A percentile compares a stretch with the other conserved stretches of the same genome.
phyloP scores from a whole-genome alignment of 2,797 vertebrate genomes.

The Synanceia verrucosa region DNA sequence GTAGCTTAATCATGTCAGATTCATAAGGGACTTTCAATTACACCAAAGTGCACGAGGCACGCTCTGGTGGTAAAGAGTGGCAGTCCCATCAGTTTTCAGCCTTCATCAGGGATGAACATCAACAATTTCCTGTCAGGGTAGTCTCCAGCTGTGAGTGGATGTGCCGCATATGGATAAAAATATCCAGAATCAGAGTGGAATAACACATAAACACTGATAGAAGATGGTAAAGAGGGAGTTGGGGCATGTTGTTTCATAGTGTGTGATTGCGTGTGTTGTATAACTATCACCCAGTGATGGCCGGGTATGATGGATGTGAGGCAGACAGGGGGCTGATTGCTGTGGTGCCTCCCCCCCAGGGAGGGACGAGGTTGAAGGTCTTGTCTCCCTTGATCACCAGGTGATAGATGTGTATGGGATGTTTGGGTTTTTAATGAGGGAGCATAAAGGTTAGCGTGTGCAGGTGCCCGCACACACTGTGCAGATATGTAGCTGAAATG shows the following conservation, averaged over 20 bases:
- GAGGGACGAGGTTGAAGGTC: conserved; percentile 56
- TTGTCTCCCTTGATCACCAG: conserved; percentile 45
- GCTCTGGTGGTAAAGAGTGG: neutral
- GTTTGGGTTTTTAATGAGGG: conserved; percentile 56
- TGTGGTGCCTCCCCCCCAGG: conserved; percentile 4
- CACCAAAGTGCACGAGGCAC: neutral
- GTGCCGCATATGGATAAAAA: neutral
- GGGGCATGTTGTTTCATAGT: conserved; percentile 7
- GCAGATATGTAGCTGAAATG: conserved; percentile 2
- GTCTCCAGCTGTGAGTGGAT: conserved; percentile 29
- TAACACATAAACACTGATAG: conserved; percentile 4
- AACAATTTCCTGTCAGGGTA: conserved; percentile 27
- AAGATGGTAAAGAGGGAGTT: neutral
- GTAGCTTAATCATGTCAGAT: neutral
- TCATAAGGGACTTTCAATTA: neutral
- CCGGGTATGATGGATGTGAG: conserved; percentile 62
- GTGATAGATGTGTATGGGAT: conserved; percentile 47
- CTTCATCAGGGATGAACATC: neutral
- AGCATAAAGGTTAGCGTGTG: conserved; percentile 52
- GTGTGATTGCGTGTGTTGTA: conserved; percentile 37
- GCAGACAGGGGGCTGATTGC: conserved; percentile 66
- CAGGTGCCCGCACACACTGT: neutral
- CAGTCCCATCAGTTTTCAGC: conserved; percentile 19
- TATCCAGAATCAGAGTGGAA: neutral
- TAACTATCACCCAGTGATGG: conserved; percentile 31